Evolutionary conservation across 2,888 invertebrate species (phyloP).

Genomic region (Rosalia funebris): DNA sequence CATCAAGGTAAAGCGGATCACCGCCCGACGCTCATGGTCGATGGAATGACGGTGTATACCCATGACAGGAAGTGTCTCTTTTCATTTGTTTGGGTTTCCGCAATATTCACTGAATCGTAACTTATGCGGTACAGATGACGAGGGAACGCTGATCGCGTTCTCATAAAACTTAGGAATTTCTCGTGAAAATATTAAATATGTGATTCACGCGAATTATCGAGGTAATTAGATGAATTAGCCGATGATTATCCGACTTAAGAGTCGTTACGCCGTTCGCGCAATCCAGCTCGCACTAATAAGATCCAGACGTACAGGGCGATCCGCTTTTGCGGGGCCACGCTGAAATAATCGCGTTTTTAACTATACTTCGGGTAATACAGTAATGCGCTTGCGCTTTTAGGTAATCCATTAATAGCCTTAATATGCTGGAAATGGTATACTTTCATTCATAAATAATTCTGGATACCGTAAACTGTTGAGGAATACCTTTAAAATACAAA

Average conservation of each 20-base stretch:
- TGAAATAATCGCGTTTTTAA: too few relatives aligned
- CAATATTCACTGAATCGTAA: slow-evolving; percentile 45
- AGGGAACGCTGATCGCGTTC: slow-evolving; percentile 4
- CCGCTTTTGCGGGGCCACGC: too few relatives aligned
- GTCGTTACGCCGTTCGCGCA: background rate
- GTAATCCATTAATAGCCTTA: too few relatives aligned
- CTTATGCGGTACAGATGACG: slow-evolving; percentile 28
- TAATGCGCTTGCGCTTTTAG: too few relatives aligned
- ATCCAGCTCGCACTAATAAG: background rate
- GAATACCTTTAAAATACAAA: too few relatives aligned
- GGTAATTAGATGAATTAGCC: slow-evolving; percentile 7
- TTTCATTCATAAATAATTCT: too few relatives aligned
- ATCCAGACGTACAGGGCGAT: background rate
- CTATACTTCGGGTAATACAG: too few relatives aligned
- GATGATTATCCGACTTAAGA: slow-evolving; percentile 10
- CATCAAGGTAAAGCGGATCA: slow-evolving; percentile 9
- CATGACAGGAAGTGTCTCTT: slow-evolving; percentile 43
- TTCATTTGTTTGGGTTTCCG: slow-evolving; percentile 45
- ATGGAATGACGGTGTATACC: slow-evolving; percentile 24
- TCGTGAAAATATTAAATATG: background rate
- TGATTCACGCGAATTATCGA: slow-evolving; percentile 5
- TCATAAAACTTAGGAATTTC: slow-evolving; percentile 8
- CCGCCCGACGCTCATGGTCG: slow-evolving; percentile 12
- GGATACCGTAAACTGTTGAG: too few relatives aligned
- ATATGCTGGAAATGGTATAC: too few relatives aligned